A percentile compares a stretch with the other conserved stretches of the same genome.
Evolutionary conservation across 2,888 invertebrate genomes (phyloP).

Genomic region (Brenthis daphne): DNA sequence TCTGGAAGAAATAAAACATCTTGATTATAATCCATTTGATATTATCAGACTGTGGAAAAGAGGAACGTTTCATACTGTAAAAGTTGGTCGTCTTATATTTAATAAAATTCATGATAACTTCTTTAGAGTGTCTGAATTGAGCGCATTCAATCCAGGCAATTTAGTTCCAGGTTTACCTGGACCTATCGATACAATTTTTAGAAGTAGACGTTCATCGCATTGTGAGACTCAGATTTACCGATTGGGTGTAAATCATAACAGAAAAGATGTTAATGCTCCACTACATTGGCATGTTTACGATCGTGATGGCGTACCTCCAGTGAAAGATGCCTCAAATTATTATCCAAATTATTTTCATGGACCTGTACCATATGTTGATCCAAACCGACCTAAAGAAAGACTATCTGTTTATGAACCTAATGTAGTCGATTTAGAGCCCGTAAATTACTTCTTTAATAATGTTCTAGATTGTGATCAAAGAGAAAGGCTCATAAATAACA

Average conservation of each 20-base stretch:
- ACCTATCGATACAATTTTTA: conserved; percentile 57
- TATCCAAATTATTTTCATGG: conserved; percentile 97
- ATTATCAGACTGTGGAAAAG: conserved; percentile 61
- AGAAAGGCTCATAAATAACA: conserved; percentile 42
- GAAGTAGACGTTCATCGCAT: conserved; percentile 55
- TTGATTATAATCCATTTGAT: conserved; percentile 63
- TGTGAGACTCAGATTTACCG: conserved; percentile 61
- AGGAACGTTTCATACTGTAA: conserved; percentile 56
- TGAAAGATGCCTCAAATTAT: conserved; percentile 88
- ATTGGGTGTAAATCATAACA: conserved; percentile 59
- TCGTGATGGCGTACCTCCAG: conserved; percentile 83
- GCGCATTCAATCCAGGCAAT: conserved; percentile 59
- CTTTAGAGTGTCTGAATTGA: conserved; percentile 53
- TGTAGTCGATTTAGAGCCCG: conserved; percentile 78
- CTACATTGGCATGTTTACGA: conserved; percentile 53
- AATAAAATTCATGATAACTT: conserved; percentile 55
- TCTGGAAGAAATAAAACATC: conserved; percentile 48
- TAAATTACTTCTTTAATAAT: conserved; percentile 86
- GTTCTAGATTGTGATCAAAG: conserved; percentile 48
- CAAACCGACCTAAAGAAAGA: conserved; percentile 48
- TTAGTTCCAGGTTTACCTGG: conserved; percentile 68
- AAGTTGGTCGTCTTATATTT: conserved; percentile 56
- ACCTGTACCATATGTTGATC: conserved; percentile 85
- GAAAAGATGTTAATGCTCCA: conserved; percentile 58
- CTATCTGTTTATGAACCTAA: conserved; percentile 48